Percentiles rank a stretch among this genome's conserved stretches.
These are phyloP conservation scores for Bombylius discolor DNA, from an alignment of 2,888 invertebrate genomes.

Conservation along the genomic window DNA sequence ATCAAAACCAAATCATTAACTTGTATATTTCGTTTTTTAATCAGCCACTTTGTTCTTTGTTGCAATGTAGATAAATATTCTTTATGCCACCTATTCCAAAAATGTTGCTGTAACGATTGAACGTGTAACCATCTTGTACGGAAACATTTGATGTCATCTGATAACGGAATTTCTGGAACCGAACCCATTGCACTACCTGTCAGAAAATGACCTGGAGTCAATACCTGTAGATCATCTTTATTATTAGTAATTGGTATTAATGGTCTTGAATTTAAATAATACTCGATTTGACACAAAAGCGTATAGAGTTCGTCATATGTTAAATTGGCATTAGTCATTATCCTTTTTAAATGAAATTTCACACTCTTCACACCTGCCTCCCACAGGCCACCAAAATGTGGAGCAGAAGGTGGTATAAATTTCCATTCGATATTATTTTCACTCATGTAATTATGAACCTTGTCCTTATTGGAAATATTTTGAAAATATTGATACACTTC, in stretches of 20 bases:
- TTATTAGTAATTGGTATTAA: slow-evolving; percentile 15
- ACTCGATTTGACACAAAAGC: slow-evolving; percentile 22
- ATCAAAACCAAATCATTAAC: slow-evolving; percentile 10
- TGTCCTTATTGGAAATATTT: background rate
- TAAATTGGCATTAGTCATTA: slow-evolving; percentile 16
- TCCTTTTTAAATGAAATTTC: slow-evolving; percentile 22
- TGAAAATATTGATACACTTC: background rate
- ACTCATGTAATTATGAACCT: background rate
- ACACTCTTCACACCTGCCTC: slow-evolving; percentile 16
- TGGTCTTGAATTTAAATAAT: slow-evolving; percentile 23
- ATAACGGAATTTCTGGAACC: background rate
- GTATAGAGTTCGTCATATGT: slow-evolving; percentile 25
- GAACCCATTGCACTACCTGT: background rate
- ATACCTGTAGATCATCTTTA: slow-evolving; percentile 12
- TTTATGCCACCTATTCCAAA: slow-evolving; percentile 11
- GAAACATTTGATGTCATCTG: no score
- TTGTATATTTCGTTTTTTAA: slow-evolving; percentile 3
- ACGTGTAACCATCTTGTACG: background rate
- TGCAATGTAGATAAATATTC: slow-evolving; percentile 11
- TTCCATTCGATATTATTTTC: no score
- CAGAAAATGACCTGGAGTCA: slow-evolving; percentile 10
- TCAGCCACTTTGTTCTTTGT: slow-evolving; percentile 10
- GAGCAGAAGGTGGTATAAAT: background rate
- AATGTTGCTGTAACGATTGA: slow-evolving; percentile 10
- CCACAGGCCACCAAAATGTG: background rate